Conservation (phyloP, 1,140 invertebrate genomes). For the Drosophila busckii region DNA sequence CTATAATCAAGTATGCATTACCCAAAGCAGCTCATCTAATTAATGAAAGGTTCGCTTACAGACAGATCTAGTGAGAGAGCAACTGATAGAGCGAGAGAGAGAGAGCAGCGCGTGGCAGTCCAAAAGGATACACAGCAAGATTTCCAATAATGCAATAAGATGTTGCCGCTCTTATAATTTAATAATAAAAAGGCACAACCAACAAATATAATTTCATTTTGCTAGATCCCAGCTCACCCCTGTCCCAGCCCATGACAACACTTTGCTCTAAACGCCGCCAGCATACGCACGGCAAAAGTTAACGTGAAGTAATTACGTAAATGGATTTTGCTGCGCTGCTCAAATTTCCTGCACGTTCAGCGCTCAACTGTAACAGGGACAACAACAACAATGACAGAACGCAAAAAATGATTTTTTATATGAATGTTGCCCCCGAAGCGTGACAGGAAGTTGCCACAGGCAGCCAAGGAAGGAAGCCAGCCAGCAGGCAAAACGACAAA, state of each 20-base stretch:
- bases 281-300: constrained; percentile 48
- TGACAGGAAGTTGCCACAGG: constrained; percentile 69
- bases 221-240: constrained; percentile 20
- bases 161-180: constrained; percentile 58
- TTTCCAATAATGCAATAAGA: constrained; percentile 66
- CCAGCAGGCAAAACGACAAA: constrained; percentile 43
- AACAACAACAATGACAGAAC: constrained; percentile 30
- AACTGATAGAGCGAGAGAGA: neutral
- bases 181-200: constrained; percentile 45
- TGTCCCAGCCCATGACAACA: constrained; percentile 3
- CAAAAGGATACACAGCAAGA: too few species aligned
- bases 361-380: constrained; percentile 43
- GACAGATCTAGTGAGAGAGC: constrained; percentile 20
- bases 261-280: neutral
- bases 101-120: too few species aligned
- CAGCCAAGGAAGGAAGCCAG: constrained; percentile 67
- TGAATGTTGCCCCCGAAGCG: constrained; percentile 51
- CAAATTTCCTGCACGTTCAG: constrained; percentile 72
- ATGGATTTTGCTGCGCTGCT: constrained; percentile 69
- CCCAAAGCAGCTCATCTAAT: constrained; percentile 28
- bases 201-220: constrained; percentile 33
- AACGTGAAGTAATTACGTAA: constrained; percentile 73
- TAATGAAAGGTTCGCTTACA: constrained; percentile 14
- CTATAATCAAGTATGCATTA: constrained; percentile 33
- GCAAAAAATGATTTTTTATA: constrained; percentile 56